phyloP scores from a whole-genome alignment of 1,140 invertebrate genomes.

The Penaeus indicus region DNA sequence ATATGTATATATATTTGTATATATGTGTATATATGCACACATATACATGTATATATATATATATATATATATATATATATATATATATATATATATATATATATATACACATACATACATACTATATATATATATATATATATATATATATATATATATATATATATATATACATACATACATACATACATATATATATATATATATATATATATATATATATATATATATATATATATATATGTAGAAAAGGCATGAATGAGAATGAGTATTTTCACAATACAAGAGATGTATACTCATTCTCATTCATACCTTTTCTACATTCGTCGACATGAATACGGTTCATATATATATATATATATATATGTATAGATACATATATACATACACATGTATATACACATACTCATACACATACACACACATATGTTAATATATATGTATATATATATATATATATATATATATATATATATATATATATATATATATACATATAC shows the following conservation, averaged over 20 bases:
- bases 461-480: background rate
- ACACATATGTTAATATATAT: background rate
- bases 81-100: background rate
- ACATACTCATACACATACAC: no score
- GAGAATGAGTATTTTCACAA: no score
- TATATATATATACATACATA: background rate
- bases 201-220: conserved; percentile 25
- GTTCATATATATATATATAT: background rate
- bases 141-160: conserved; percentile 9
- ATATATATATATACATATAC: background rate
- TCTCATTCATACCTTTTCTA: no score
- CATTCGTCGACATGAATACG: no score
- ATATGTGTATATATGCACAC: conserved; percentile 14
- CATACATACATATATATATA: background rate
- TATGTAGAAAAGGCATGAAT: no score
- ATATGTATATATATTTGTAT: conserved; percentile 21
- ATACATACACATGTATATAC: background rate
- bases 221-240: background rate
- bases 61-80: background rate
- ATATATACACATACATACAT: background rate
- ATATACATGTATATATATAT: conserved; percentile 6
- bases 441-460: background rate
- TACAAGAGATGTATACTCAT: no score
- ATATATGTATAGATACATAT: background rate
- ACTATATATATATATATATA: background rate